A percentile compares a stretch with the other conserved stretches of the same genome.
Conservation (phyloP, 2,888 invertebrate genomes). For the Heteromyza rotundicornis region DNA sequence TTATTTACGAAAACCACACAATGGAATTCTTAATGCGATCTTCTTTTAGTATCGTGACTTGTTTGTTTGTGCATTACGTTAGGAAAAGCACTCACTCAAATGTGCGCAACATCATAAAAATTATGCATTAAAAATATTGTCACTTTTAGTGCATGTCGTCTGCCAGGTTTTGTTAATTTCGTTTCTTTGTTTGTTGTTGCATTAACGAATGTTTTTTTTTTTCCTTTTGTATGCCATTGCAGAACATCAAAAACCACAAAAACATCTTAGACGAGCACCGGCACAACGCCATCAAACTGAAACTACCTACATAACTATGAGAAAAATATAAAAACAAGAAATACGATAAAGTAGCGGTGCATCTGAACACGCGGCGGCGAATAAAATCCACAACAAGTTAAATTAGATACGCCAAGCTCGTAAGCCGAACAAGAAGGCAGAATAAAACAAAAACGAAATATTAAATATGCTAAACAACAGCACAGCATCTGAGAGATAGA, state of each 20-base stretch:
- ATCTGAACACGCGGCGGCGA: conserved; percentile 9
- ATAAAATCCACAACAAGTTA: conserved; percentile 15
- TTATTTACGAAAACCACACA: no score
- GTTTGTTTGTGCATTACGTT: no score
- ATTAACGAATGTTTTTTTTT: no score
- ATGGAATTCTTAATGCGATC: no score
- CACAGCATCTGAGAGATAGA: conserved; percentile 17
- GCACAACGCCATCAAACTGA: neutral
- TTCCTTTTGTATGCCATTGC: neutral
- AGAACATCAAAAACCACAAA: neutral
- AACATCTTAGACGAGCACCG: neutral
- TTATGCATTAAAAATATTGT: conserved; percentile 21
- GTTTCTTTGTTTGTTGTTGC: no score
- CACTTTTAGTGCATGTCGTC: conserved; percentile 18
- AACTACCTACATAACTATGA: no score
- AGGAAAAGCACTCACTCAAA: no score
- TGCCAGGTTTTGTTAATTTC: conserved; percentile 7
- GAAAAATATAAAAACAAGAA: no score
- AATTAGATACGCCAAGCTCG: conserved; percentile 14
- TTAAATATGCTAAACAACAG: conserved; percentile 16
- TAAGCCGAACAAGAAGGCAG: no score
- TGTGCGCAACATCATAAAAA: conserved; percentile 5
- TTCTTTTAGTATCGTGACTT: no score
- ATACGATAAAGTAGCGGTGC: neutral
- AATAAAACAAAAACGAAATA: neutral